Evolutionary conservation across 2,797 vertebrate genomes (phyloP).

Genomic region (Hybognathus amarus): DNA sequence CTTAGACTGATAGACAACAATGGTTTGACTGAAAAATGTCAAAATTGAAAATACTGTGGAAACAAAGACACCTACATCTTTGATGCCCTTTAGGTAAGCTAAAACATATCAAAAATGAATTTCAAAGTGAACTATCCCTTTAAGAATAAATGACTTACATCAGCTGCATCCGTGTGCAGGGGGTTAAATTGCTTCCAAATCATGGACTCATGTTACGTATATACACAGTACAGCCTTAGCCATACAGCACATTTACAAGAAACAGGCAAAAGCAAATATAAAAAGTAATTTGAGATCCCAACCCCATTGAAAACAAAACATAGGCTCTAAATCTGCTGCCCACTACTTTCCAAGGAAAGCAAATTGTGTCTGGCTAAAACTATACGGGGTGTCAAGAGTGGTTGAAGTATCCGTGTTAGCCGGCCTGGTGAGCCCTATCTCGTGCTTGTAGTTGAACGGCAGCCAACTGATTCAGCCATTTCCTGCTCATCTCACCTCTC

Average conservation of each 20-base stretch:
- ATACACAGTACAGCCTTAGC: not conserved
- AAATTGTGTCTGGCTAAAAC: constrained; percentile 49
- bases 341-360: constrained; percentile 35
- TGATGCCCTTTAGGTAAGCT: too few relatives aligned
- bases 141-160: too few relatives aligned
- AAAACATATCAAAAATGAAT: too few relatives aligned
- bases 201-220: not conserved
- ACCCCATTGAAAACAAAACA: constrained; percentile 1
- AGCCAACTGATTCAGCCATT: constrained; percentile 66
- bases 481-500: constrained; percentile 44
- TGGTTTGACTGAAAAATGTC: too few relatives aligned
- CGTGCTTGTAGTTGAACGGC: constrained; percentile 58
- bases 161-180: too few relatives aligned
- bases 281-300: constrained; percentile 9
- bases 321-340: constrained; percentile 8
- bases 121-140: too few relatives aligned
- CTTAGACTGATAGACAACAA: too few relatives aligned
- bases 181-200: not conserved
- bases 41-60: too few relatives aligned
- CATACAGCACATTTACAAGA: not conserved
- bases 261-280: not conserved
- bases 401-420: constrained; percentile 60
- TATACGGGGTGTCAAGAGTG: constrained; percentile 34
- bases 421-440: constrained; percentile 56
- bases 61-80: too few relatives aligned